These are phyloP conservation scores for Crenichthys baileyi DNA, from an alignment of 2,797 vertebrate species.

Conservation along the genomic window DNA sequence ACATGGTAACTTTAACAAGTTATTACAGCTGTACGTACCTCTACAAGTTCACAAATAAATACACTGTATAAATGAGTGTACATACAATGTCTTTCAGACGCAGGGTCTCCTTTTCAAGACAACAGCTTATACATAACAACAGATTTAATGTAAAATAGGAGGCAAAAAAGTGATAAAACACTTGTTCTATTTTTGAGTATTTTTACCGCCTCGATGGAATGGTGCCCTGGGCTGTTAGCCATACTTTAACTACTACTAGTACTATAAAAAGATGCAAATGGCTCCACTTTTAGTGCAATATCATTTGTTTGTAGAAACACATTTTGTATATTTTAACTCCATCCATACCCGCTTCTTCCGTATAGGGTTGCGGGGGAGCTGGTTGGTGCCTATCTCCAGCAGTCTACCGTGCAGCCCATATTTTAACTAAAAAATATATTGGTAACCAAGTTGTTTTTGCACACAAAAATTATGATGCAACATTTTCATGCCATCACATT, in stretches of 20 bases:
- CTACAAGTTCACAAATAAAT: background rate
- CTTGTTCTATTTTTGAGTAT: background rate
- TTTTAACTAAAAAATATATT: background rate
- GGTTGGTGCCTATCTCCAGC: too few species aligned
- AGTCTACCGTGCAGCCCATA: too few species aligned
- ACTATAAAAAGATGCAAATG: background rate
- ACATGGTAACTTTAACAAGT: background rate
- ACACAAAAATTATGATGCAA: background rate
- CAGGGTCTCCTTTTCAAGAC: background rate
- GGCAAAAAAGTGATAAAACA: background rate
- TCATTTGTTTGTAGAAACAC: background rate
- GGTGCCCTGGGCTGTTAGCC: background rate
- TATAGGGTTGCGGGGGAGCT: too few species aligned
- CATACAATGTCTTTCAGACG: background rate
- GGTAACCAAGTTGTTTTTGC: background rate
- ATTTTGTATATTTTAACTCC: background rate
- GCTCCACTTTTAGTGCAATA: background rate
- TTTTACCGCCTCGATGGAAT: background rate
- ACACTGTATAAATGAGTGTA: background rate
- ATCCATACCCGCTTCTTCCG: too few species aligned
- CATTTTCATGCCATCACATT: background rate
- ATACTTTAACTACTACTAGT: background rate
- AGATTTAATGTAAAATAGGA: background rate
- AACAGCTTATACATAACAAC: background rate
- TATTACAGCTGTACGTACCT: background rate